Base-by-base conservation (phyloP, 2,113 vertebrate species). In the Daubentonia madagascariensis region DNA sequence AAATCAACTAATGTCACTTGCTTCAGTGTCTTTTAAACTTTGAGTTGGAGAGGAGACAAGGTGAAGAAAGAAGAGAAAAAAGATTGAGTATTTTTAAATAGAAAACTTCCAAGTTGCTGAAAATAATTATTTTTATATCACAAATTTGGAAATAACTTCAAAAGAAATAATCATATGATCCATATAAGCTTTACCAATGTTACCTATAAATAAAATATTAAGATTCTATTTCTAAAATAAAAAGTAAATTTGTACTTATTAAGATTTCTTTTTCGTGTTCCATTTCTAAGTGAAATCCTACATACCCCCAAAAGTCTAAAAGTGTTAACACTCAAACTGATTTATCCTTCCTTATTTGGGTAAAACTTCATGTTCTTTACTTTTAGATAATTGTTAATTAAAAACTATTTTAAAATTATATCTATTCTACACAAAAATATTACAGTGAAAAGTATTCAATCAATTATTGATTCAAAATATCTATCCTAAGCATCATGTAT, bases 171-270 rank as follows among this genome's bases (percentile, higher is more conserved):
- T 94, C 22, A 88, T 54, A 48, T 32, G 13, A 63, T 45, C 6
- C 23, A 70, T 43, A 22, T 84, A 76, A 84, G 6, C 28, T 80
- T 81, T 79, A 65, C n/a, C 68, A 23, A 52, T 48, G 23, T 23
- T 8, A 37, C 50, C 22, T 88, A 73, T 63, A 28, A 59, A 95
- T 48, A 78, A 93, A 85, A 73, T 48, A 35, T 84, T 85, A 80
- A 75, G 57, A 80, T 68, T 3, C 10, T 89, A 68, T 30, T 96
- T 85, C 17, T 84, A 87, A 90, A 92, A 65, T 80, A 63, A 57
- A 94, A 96, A 67, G 0, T 67, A n/a, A 59, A 28, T 43, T 92
- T 78, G 92, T 89, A 68, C 54, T 80, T 92, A 85, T 83, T 83
- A 84, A 96, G 92, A 76, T 59, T 48, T 14, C 13, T 59, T 70